Evolutionary conservation across 2,113 vertebrate species (phyloP).

Genomic region (Myiagra hebetior): DNA sequence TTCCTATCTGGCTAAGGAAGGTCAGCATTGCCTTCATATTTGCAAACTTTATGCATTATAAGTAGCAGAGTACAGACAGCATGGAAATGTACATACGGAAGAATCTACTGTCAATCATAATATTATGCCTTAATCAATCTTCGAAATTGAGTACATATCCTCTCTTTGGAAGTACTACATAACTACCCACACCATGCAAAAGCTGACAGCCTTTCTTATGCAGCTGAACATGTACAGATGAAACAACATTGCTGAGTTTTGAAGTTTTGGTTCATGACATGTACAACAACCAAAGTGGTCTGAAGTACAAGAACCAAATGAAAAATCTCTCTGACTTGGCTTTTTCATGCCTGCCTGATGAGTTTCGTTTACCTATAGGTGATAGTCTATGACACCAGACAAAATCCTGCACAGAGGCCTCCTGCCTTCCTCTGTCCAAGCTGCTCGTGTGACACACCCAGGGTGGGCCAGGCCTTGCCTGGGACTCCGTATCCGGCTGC

Average conservation of each 20-base stretch:
- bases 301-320: background rate
- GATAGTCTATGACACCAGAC: background rate
- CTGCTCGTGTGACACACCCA: background rate
- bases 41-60: background rate
- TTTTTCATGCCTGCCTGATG: background rate
- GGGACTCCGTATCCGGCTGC: background rate
- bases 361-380: background rate
- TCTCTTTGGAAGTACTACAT: background rate
- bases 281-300: accelerated
- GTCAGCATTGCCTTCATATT: background rate
- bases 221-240: background rate
- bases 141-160: background rate
- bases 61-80: background rate
- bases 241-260: background rate
- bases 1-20: background rate
- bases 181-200: background rate
- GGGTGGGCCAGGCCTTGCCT: background rate
- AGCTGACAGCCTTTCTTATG: background rate
- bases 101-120: background rate
- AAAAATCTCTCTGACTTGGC: background rate
- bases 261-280: accelerated
- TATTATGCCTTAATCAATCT: background rate
- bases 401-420: background rate
- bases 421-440: background rate
- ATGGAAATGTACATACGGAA: background rate